phyloP scores from a whole-genome alignment of 2,888 invertebrate species.

The Chromoteleia sp. region DNA sequence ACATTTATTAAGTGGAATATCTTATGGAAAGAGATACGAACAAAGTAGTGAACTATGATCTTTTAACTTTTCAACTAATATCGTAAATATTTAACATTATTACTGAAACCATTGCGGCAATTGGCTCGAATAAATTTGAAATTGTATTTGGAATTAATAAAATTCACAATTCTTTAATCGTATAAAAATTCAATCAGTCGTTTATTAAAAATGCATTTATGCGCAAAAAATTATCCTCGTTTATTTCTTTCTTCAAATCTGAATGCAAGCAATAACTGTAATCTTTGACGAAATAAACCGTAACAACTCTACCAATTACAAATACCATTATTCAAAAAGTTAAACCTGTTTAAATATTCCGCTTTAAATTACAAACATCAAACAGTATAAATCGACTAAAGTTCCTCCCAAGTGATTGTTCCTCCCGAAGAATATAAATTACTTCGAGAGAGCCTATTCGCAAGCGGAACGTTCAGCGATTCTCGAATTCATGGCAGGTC shows the following conservation, averaged over 20 bases:
- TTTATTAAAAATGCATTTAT: no score
- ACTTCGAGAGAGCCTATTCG: constrained; percentile 56
- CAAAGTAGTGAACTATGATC: background rate
- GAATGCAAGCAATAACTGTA: background rate
- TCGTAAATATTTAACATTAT: no score
- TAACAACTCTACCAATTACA: constrained; percentile 34
- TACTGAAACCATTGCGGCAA: no score
- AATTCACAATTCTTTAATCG: no score
- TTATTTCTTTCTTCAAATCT: no score
- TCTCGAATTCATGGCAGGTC: constrained; percentile 60
- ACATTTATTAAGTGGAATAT: constrained; percentile 2
- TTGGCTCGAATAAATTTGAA: no score
- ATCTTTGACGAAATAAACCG: constrained; percentile 19
- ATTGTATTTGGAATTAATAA: no score
- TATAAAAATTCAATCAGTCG: no score
- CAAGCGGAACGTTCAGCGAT: constrained; percentile 55
- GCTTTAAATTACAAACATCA: constrained; percentile 65
- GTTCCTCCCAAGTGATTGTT: constrained; percentile 64
- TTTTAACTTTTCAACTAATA: background rate
- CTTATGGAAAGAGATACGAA: background rate
- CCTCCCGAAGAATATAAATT: constrained; percentile 65
- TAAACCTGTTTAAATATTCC: constrained; percentile 60
- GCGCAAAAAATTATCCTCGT: no score
- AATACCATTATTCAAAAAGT: constrained; percentile 62
- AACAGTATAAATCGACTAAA: constrained; percentile 64